Evolutionary conservation across 2,797 vertebrate genomes (phyloP).

Genomic region (Diplodus sargus): DNA sequence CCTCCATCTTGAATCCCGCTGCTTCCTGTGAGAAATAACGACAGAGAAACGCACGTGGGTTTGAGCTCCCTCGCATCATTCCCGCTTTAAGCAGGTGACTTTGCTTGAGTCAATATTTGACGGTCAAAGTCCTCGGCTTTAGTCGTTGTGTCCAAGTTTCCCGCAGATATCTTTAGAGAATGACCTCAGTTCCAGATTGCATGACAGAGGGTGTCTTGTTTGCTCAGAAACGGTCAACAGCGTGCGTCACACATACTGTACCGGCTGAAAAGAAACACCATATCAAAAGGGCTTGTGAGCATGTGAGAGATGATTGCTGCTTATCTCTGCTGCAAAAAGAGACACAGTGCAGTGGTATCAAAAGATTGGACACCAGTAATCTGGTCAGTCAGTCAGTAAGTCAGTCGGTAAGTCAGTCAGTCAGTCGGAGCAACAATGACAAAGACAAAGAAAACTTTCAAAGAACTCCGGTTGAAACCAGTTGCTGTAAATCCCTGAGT

Average conservation of each 20-base stretch:
- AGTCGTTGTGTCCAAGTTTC: slow-evolving; percentile 62
- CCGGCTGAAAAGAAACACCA: slow-evolving; percentile 21
- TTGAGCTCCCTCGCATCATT: slow-evolving; percentile 24
- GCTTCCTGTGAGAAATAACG: slow-evolving; percentile 42
- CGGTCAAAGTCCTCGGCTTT: slow-evolving; percentile 74
- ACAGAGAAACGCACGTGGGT: slow-evolving; percentile 19
- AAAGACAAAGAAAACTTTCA: slow-evolving; percentile 51
- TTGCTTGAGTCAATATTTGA: slow-evolving; percentile 77
- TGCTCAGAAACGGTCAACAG: slow-evolving; percentile 54
- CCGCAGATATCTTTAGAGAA: slow-evolving; percentile 54
- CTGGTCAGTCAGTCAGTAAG: not conserved
- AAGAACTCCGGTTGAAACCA: slow-evolving; percentile 73
- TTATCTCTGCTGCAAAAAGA: slow-evolving; percentile 47
- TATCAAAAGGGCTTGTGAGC: slow-evolving; percentile 17
- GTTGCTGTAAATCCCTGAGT: slow-evolving; percentile 75
- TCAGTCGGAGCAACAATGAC: slow-evolving; percentile 41
- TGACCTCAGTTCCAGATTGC: slow-evolving; percentile 58
- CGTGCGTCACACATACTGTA: slow-evolving; percentile 34
- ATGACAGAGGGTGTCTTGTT: slow-evolving; percentile 60
- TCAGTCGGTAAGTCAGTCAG: slow-evolving; percentile 14
- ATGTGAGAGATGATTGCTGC: slow-evolving; percentile 33
- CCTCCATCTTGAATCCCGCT: slow-evolving; percentile 88
- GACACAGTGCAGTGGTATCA: slow-evolving; percentile 14
- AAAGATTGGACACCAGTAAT: slow-evolving; percentile 40
- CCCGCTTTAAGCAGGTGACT: slow-evolving; percentile 48